These are phyloP conservation scores for Muntiacus reevesi DNA, from an alignment of 2,113 vertebrate genomes.

Conservation along the genomic window DNA sequence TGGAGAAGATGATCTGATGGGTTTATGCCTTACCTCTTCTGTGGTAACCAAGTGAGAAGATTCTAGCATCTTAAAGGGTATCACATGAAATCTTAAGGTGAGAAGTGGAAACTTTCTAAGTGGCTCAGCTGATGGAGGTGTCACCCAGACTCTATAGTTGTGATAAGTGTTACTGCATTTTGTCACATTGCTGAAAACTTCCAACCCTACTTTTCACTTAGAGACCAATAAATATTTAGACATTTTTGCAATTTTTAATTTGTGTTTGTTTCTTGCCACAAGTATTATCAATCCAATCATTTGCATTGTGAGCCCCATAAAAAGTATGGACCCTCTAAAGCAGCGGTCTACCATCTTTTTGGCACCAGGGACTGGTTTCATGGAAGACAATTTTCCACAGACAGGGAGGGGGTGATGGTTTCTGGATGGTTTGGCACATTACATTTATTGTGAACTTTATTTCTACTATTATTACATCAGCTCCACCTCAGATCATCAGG, in stretches of 20 bases:
- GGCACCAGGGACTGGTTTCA: background rate
- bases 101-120: slow-evolving; percentile 23
- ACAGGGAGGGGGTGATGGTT: background rate
- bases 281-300: background rate
- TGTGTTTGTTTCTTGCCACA: background rate
- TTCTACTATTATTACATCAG: background rate
- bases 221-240: background rate
- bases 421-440: background rate
- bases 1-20: slow-evolving; percentile 26
- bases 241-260: background rate
- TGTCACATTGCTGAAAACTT: background rate
- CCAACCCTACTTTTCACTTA: background rate
- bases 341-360: background rate
- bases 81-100: background rate
- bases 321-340: background rate
- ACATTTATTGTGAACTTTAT: background rate
- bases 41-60: slow-evolving; percentile 55
- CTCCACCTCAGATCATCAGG: background rate
- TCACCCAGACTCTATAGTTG: background rate
- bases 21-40: background rate
- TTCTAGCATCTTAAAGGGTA: background rate
- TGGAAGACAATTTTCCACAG: background rate
- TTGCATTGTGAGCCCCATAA: background rate
- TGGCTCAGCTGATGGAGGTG: background rate
- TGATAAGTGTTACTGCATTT: background rate